Base-by-base conservation (phyloP, 2,888 invertebrate species). In the Amitus sp. region DNA sequence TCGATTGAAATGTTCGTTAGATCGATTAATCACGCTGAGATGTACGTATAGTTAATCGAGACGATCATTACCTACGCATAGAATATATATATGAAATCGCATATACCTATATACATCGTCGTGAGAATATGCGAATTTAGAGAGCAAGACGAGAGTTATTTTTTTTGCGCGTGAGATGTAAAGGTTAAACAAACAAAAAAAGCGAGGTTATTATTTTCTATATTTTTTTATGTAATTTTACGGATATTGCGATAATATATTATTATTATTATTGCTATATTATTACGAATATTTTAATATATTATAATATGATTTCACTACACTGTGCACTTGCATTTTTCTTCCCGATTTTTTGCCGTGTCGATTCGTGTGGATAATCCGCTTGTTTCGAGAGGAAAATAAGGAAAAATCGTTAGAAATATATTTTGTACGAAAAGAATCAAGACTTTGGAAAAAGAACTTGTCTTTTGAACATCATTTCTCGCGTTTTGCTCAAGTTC, bases 201-300 rank as follows among this genome's bases (percentile, higher is more conserved):
- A 70, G 72, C 74, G 72, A 77, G 78, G 75, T 81, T 80, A 81
- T 80, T 80, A 80, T 80, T 81, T 81, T 81, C 80, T 81, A 80
- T 80, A 81, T 81, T 80, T 81, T 80, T 81, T 80, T 81, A 81
- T 80, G 78, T 80, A 81, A 79, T 81, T 81, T 80, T 80, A 79
- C 70, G 78, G 68, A 79, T 71, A 76, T 30, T 74, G 77, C 78
- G 78, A 78, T 70, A 68, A 69, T 69, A 71, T 71, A 72, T 71
- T 55, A 58, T 57, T 62, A 65, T 61, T 65, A 67, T 67, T 65
- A 70, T 72, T 73, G 73, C 76, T 73, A n/a, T n/a, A 74, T 73
- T 72, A 77, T 76, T 78, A 79, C 76, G 76, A 73, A 80, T 79
- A 80, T 80, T 79, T 79, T 80, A 80, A 80, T 80, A 80, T 80